phyloP scores from a whole-genome alignment of 53 echinoderm and acorn worm genomes.

The Echinarachnius parma region DNA sequence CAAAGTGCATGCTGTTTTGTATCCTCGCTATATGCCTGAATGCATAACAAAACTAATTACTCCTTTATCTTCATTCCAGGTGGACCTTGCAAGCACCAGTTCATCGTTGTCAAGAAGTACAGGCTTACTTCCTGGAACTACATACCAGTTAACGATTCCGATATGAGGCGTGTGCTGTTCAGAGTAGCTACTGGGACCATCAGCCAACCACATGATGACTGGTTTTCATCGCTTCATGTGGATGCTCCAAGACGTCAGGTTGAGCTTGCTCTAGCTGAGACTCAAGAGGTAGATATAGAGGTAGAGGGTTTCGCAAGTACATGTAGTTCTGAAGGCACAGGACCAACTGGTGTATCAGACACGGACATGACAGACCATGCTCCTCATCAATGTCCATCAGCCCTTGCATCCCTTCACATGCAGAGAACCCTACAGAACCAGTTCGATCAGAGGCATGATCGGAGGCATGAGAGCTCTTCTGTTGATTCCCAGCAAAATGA shows the following conservation, averaged over 20 bases:
- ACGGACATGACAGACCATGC: neutral
- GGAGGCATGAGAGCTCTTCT: neutral
- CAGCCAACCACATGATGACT: neutral
- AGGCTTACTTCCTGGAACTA: neutral
- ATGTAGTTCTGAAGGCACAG: neutral
- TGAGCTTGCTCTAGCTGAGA: neutral
- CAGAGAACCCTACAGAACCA: constrained; percentile 3
- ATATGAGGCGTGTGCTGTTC: neutral
- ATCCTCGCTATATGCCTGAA: neutral
- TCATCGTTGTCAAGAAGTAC: constrained; percentile 5
- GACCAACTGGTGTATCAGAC: neutral
- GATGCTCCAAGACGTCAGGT: neutral
- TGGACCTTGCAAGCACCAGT: constrained; percentile 6
- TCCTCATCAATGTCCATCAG: neutral
- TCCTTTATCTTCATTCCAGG: constrained; percentile 2
- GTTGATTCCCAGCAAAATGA: neutral
- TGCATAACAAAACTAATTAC: neutral
- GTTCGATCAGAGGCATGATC: neutral
- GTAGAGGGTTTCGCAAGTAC: neutral
- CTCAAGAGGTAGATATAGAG: neutral
- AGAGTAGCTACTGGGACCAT: neutral
- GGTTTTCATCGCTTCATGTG: neutral
- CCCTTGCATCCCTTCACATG: neutral
- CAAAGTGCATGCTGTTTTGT: neutral
- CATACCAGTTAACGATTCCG: neutral